Conservation (phyloP, 2,113 vertebrate species). For the Noturus placidus region DNA sequence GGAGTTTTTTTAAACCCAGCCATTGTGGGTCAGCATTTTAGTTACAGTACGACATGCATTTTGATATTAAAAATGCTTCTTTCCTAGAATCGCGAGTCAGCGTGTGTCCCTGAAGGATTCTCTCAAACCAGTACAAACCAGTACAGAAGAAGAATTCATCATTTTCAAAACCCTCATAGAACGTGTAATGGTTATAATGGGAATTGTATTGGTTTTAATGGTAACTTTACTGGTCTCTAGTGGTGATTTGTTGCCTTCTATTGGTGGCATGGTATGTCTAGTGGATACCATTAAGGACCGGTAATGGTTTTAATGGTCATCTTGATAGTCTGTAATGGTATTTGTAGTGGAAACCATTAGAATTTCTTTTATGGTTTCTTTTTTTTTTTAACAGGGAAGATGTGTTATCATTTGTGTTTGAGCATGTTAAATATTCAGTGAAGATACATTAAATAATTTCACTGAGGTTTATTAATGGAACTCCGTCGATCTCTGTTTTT, state of each 20-base stretch:
- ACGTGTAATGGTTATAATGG: too few relatives aligned
- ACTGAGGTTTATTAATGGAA: neutral
- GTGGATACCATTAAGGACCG: too few relatives aligned
- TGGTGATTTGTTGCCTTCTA: too few relatives aligned
- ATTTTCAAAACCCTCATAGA: neutral
- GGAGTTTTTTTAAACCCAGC: neutral
- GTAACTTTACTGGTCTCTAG: too few relatives aligned
- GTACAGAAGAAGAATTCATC: neutral
- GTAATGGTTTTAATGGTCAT: too few relatives aligned
- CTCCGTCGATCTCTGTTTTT: neutral
- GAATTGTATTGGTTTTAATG: too few relatives aligned
- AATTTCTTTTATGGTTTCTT: too few relatives aligned
- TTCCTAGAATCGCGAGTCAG: neutral
- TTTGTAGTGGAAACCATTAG: too few relatives aligned
- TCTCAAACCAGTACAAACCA: neutral
- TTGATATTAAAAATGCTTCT: neutral
- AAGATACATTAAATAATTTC: neutral
- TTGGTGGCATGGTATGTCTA: too few relatives aligned
- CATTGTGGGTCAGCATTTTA: neutral
- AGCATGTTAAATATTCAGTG: neutral
- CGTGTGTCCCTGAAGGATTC: neutral
- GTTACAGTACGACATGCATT: neutral
- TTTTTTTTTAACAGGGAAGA: too few relatives aligned
- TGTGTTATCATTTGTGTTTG: neutral
- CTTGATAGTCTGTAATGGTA: too few relatives aligned